Base-by-base conservation (phyloP, 1,140 invertebrate genomes). In the Notospermus geniculatus region DNA sequence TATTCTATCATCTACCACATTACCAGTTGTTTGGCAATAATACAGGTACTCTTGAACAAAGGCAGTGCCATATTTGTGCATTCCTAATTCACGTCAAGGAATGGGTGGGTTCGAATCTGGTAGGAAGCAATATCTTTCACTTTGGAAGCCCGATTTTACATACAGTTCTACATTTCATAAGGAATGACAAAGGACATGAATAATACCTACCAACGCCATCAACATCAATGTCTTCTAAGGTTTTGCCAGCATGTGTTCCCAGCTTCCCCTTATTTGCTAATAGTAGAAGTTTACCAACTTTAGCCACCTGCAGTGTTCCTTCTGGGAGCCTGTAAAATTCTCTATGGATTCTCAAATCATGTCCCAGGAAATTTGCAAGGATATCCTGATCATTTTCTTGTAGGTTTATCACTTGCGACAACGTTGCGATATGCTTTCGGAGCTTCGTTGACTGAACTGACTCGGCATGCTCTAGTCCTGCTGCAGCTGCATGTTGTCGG, bases 251-350 rank as follows among this genome's bases (percentile, higher is more conserved):
- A 27, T 23, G 25, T 7, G 4, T n/a, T 5, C 19, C 46, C 9
- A 50, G 19, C 25, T 50, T 50, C 5, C 46, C 46, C 19, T 19
- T 27, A 50, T 50, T 27, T 23, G 25, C 46, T n/a, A 27, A 9
- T 27, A 50, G n/a, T 19, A 50, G 46, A 5, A 50, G 59, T 58
- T 69, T 68, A 19, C 45, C 52, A n/a, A 71, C 59, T 52, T 70
- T 73, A 1, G 70, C 70, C 1, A 70, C 7, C 55, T 71, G 60
- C 9, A 68, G n/a, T 17, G 68, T 72, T 23, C 59, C 60, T 43
- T 68, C 54, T n/a, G 65, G 68, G 1, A 71, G 59, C 27, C 70
- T 50, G 43, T 73, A 71, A 43, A 22, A 73, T 39, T 70, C 52
- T 25, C 69, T 39, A 45, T 73, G 71, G 13, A 70, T 54, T 17